Conservation (phyloP, 2,113 vertebrate genomes). For the Macquaria ambigua region DNA sequence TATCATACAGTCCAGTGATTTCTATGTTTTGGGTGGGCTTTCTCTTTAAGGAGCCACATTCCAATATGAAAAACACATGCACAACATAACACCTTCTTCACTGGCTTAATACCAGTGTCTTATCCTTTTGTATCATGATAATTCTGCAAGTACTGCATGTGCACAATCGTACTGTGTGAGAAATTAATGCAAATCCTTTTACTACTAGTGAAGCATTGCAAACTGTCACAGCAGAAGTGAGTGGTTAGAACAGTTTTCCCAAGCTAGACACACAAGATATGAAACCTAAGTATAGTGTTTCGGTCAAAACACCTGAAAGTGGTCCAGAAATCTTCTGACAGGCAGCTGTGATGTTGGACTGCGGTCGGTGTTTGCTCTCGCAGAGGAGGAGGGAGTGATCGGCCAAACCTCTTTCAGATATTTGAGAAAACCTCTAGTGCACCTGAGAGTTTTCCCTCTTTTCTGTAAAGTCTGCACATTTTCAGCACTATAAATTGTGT, state of each 20-base stretch:
- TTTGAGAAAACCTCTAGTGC: slow-evolving; percentile 53
- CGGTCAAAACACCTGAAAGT: not conserved
- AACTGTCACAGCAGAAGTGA: not conserved
- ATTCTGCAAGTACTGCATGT: too few species aligned
- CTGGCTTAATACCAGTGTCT: not conserved
- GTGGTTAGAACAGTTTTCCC: not conserved
- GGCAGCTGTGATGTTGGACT: slow-evolving; percentile 49
- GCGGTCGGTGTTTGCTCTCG: slow-evolving; percentile 32
- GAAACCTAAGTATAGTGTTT: not conserved
- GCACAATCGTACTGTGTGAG: not conserved
- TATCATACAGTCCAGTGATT: too few species aligned
- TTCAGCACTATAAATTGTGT: not conserved
- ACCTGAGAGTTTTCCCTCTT: slow-evolving; percentile 65
- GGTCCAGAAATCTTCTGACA: slow-evolving; percentile 48
- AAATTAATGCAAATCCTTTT: not conserved
- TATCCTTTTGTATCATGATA: too few species aligned
- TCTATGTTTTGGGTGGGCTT: not conserved
- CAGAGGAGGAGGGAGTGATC: not conserved
- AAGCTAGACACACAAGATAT: not conserved
- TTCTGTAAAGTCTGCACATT: slow-evolving; percentile 45
- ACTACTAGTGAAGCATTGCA: not conserved
- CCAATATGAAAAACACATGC: not conserved
- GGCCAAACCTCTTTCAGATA: slow-evolving; percentile 22
- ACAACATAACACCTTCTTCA: not conserved
- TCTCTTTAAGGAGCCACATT: not conserved